phyloP scores from a whole-genome alignment of 92 coral and sea anemone species.

The Phenganax subtilis region DNA sequence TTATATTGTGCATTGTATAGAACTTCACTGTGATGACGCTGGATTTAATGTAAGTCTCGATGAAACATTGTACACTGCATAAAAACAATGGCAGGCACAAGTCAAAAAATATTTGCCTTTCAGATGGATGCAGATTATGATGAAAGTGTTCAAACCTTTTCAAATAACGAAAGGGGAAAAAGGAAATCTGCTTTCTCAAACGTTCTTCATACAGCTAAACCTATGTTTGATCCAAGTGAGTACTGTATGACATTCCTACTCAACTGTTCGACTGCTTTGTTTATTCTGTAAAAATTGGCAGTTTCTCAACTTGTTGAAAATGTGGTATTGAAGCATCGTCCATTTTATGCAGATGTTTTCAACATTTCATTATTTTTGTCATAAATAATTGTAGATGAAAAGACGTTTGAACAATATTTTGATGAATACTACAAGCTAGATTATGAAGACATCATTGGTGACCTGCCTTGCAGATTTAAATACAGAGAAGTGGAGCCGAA shows the following conservation, averaged over 20 bases:
- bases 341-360: background rate
- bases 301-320: background rate
- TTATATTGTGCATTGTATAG: constrained; percentile 29
- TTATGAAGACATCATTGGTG: constrained; percentile 88
- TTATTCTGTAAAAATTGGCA: background rate
- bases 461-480: constrained; percentile 87
- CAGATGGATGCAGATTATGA: constrained; percentile 98
- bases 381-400: constrained; percentile 59
- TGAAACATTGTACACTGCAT: background rate
- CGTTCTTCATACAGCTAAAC: constrained; percentile 63
- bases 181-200: constrained; percentile 56
- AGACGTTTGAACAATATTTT: constrained; percentile 93
- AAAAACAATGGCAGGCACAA: background rate
- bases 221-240: constrained; percentile 81
- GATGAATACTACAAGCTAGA: constrained; percentile 97
- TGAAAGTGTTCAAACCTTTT: constrained; percentile 37
- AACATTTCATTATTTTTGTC: background rate
- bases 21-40: constrained; percentile 71
- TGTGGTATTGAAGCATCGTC: background rate
- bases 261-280: background rate
- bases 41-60: constrained; percentile 68
- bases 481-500: constrained; percentile 85
- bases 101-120: background rate
- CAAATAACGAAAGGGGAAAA: constrained; percentile 45
- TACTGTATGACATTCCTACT: background rate